Conservation (phyloP, 2,888 invertebrate genomes). For the Tryphoninae sp. region DNA sequence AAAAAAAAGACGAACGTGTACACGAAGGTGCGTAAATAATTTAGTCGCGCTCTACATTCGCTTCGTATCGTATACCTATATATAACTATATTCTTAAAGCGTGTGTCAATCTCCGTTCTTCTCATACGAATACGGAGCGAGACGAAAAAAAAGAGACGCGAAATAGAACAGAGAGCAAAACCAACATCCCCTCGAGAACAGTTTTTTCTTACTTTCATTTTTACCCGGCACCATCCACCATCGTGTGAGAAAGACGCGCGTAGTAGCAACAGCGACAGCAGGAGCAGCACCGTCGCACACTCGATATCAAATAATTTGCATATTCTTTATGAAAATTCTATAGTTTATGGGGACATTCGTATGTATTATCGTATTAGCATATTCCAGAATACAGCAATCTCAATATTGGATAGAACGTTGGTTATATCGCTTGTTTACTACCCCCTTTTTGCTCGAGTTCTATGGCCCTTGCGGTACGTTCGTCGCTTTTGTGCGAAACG, state of each 20-base stretch:
- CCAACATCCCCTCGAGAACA: constrained; percentile 29
- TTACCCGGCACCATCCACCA: constrained; percentile 33
- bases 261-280: neutral
- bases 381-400: constrained; percentile 81
- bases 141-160: constrained; percentile 33
- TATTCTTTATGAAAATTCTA: constrained; percentile 81
- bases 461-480: constrained; percentile 10
- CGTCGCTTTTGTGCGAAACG: constrained; percentile 35
- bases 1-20: neutral
- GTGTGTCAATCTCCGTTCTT: constrained; percentile 69
- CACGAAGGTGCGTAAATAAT: constrained; percentile 14
- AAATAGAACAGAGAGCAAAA: constrained; percentile 17
- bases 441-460: constrained; percentile 59
- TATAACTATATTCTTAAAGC: constrained; percentile 20
- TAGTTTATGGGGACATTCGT: constrained; percentile 81
- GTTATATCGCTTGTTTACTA: constrained; percentile 80
- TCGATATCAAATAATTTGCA: constrained; percentile 81
- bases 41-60: constrained; percentile 10
- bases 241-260: constrained; percentile 45
- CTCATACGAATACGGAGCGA: neutral
- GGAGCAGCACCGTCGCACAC: constrained; percentile 55
- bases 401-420: constrained; percentile 80
- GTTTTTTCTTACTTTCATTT: constrained; percentile 42
- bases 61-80: neutral
- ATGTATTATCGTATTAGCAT: constrained; percentile 81